Conservation (phyloP, 2,113 vertebrate species). For the Thunnus thynnus region DNA sequence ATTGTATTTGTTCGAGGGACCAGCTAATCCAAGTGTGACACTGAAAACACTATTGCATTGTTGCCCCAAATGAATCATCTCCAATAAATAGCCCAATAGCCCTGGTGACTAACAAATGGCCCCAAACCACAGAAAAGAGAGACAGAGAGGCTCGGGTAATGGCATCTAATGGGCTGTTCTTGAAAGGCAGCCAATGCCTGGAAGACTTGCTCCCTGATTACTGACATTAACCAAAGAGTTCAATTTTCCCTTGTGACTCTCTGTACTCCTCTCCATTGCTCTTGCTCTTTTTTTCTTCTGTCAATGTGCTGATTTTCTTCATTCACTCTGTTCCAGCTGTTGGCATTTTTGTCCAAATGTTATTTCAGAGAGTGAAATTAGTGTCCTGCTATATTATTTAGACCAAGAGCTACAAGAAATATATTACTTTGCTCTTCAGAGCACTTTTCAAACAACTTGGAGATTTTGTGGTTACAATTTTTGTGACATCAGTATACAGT, state of each 20-base stretch:
- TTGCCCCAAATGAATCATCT: slow-evolving; percentile 53
- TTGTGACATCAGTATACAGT: no score
- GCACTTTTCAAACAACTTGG: no score
- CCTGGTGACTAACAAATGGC: slow-evolving; percentile 58
- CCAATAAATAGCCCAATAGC: slow-evolving; percentile 50
- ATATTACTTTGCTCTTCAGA: no score
- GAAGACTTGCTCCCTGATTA: slow-evolving; percentile 71
- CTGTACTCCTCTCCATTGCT: slow-evolving; percentile 36
- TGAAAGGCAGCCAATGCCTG: slow-evolving; percentile 71
- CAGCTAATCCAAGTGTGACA: slow-evolving; percentile 35
- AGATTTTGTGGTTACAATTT: no score
- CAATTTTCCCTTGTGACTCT: slow-evolving; percentile 57
- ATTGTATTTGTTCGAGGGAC: slow-evolving; percentile 27
- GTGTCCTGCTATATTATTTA: not conserved
- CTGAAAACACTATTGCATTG: slow-evolving; percentile 30
- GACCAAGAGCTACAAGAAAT: not conserved
- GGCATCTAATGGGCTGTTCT: slow-evolving; percentile 67
- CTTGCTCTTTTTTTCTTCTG: not conserved
- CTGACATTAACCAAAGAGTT: slow-evolving; percentile 74
- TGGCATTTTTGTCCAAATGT: slow-evolving; percentile 27
- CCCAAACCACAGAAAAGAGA: slow-evolving; percentile 27
- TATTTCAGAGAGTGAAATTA: not conserved
- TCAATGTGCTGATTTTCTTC: slow-evolving; percentile 9
- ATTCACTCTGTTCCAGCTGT: slow-evolving; percentile 29
- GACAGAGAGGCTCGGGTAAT: slow-evolving; percentile 53